phyloP scores from a whole-genome alignment of 2,888 invertebrate genomes.

The Archaeoteleia sp. region DNA sequence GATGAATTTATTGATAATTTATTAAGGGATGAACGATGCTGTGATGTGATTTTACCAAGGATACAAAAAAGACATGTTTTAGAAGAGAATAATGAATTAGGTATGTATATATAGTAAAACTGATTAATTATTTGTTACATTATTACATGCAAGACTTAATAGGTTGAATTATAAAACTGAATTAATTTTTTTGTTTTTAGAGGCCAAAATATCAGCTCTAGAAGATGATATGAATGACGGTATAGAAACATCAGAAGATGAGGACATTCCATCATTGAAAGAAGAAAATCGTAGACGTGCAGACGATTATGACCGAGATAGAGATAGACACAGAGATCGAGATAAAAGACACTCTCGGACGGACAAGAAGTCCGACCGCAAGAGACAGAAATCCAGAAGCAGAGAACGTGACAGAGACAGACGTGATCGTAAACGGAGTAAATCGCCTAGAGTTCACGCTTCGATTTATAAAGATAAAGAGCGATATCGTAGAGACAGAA shows the following conservation, averaged over 20 bases:
- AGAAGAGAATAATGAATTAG: conserved; percentile 97
- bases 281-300: conserved; percentile 73
- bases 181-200: no score
- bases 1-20: conserved; percentile 98
- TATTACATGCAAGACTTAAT: no score
- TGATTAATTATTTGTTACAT: no score
- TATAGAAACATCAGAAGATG: conserved; percentile 76
- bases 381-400: conserved; percentile 71
- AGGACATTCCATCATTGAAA: conserved; percentile 64
- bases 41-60: conserved; percentile 96
- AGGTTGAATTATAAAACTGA: no score
- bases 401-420: conserved; percentile 74
- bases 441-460: conserved; percentile 77
- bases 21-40: conserved; percentile 92
- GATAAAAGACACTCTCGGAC: conserved; percentile 69
- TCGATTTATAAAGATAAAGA: conserved; percentile 70
- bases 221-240: conserved; percentile 94
- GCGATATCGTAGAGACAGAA: conserved; percentile 70
- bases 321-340: conserved; percentile 68
- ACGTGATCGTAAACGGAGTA: conserved; percentile 78
- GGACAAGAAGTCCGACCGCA: conserved; percentile 68
- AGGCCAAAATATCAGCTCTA: conserved; percentile 91
- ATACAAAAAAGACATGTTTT: conserved; percentile 93
- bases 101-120: no score
- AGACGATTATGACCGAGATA: conserved; percentile 73